These are phyloP conservation scores for Drosophila ustulata DNA, from an alignment of 2,888 invertebrate genomes.

Conservation along the genomic window DNA sequence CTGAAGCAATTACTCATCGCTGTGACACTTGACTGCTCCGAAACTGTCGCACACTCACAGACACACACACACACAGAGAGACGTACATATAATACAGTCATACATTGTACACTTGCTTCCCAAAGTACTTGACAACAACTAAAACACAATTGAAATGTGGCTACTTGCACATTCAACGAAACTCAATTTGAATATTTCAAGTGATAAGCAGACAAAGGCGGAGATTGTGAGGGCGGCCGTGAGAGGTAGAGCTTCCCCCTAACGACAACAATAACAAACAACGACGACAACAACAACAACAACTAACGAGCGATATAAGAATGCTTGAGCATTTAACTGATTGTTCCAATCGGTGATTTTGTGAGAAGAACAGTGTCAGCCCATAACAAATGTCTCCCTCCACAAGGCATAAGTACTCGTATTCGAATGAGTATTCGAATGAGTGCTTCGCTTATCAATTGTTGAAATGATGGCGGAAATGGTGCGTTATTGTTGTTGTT, in stretches of 20 bases:
- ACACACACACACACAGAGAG: not conserved
- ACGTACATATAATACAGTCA: conserved; percentile 4
- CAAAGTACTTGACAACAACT: conserved; percentile 68
- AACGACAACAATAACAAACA: conserved; percentile 24
- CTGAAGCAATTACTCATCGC: conserved; percentile 64
- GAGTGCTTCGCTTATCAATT: conserved; percentile 61
- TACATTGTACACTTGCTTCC: conserved; percentile 10
- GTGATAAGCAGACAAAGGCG: conserved; percentile 44
- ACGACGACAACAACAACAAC: conserved; percentile 35
- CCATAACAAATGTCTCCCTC: conserved; percentile 42
- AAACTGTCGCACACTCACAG: conserved; percentile 25
- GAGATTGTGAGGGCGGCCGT: not conserved
- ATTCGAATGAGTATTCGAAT: conserved; percentile 5
- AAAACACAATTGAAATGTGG: conserved; percentile 66
- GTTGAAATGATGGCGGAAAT: conserved; percentile 81
- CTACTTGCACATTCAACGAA: conserved; percentile 68
- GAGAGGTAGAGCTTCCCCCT: conserved; percentile 19
- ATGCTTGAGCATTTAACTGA: conserved; percentile 72
- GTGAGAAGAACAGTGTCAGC: conserved; percentile 64
- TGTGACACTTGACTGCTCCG: conserved; percentile 50
- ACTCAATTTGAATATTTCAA: conserved; percentile 65
- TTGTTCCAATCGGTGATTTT: conserved; percentile 80
- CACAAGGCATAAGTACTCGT: not conserved
- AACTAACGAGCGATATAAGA: conserved; percentile 44
- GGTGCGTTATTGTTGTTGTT: conserved; percentile 61